Percentiles rank a stretch among this genome's conserved stretches.
These are phyloP conservation scores for Regulus satrapa DNA, from an alignment of 2,113 vertebrate species.

Conservation along the genomic window DNA sequence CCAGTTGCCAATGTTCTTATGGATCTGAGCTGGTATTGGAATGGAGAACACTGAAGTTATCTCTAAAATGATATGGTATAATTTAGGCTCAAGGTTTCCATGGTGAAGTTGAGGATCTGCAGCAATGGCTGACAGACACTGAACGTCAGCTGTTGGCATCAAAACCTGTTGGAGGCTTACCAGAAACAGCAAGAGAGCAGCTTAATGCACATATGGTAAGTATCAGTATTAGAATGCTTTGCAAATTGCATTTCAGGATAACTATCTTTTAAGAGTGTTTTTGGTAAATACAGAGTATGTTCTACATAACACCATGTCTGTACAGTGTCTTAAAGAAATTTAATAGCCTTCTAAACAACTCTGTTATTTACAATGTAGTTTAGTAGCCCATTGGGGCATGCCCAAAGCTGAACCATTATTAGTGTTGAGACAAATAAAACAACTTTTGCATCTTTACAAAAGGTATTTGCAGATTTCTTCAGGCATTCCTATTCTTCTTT, in stretches of 20 bases:
- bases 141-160: constrained; percentile 96
- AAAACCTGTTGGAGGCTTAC: constrained; percentile 95
- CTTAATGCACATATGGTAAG: constrained; percentile 95
- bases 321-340: neutral
- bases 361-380: neutral
- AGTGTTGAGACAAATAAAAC: neutral
- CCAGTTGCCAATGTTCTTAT: neutral
- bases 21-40: neutral
- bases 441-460: neutral
- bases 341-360: neutral
- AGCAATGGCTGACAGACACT: constrained; percentile 96
- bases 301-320: neutral
- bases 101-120: constrained; percentile 96
- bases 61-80: constrained; percentile 48
- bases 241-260: constrained; percentile 34
- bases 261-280: neutral
- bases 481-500: neutral
- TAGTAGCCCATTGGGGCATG: neutral
- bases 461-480: neutral
- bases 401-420: neutral
- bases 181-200: constrained; percentile 96
- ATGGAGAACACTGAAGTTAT: neutral
- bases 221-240: constrained; percentile 74
- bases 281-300: neutral
- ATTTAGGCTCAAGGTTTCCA: constrained; percentile 98